Base-by-base conservation (phyloP, 2,888 invertebrate species). In the Sericinus montela region DNA sequence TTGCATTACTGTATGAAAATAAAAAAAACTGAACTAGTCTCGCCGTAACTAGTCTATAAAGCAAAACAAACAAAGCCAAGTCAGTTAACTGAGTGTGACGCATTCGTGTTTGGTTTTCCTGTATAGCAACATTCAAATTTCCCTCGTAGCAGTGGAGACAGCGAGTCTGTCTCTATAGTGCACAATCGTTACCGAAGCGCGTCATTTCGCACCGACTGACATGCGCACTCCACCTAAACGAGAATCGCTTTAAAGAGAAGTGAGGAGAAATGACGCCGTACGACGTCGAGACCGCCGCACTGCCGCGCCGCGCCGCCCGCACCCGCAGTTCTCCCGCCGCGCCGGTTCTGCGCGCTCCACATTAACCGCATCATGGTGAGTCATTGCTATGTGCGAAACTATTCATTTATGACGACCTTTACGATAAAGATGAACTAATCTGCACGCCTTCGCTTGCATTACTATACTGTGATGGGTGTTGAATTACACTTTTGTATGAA, bases 311-410 rank as follows among this genome's bases (percentile, higher is more conserved):
- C 75, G 67, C 79, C 79, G 69, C 82, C 76, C 80, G 69, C 78
- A 65, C 78, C 83, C 80, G 73, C 85, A 84, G 85, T 85, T 73
- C 83, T 74, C 80, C 76, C 78, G 73, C 75, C 83, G 85, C 85
- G 84, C 78, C 80, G 80, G 79, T 73, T 77, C 76, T 69, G 79
- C 71, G 79, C 85, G 80, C 87, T 80, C 71, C 75, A 72, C 82
- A 69, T 72, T 71, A 78, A 74, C 83, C 81, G 81, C 85, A 86
- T 72, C 81, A 88, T 88, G 88, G 88, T 88, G 88, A 88, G 88
- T 88, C 87, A 87, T 72, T 73, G 59, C 72, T 69, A 70, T 76
- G 75, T 80, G 82, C 80, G 73, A 84, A 85, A 77, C 82, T 78
- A 82, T 80, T 76, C 75, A 75, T 75, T 79, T 79, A 70, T 63